Evolutionary conservation across 2,113 vertebrate species (phyloP), one percentile per base, ranked within the genome.

Genomic region (Phalacrocorax aristotelis): DNA sequence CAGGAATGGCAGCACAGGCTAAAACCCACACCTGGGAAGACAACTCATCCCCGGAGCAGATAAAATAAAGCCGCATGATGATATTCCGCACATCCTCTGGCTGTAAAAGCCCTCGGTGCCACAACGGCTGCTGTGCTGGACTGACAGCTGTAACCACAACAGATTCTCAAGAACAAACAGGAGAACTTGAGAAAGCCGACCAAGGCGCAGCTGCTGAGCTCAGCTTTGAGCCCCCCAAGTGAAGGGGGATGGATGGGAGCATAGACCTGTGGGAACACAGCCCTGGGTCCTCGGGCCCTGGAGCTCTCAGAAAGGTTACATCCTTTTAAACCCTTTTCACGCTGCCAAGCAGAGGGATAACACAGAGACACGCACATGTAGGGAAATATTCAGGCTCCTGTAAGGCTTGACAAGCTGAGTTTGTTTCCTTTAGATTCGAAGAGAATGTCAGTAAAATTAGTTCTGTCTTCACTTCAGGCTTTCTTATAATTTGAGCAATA

Each of bases 131-230:
- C 83, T 8, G 69, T 1, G 32, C 16, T 13, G 32, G 46, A 11
- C 54, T 20, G 27, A 27, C 60, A 83, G 79, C 93, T 88, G 79
- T 19, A 58, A 92, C 93, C 93, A 89, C 85, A 76, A 13, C 26
- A n/a, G 44, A 3, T 58, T 46, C 80, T 36, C 55, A 29, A 70
- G 69, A 64, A 69, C 49, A 60, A 65, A 52, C 14, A n/a, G 61
- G n/a, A 79, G 78, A 83, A 54, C 49, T 60, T 23, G 22, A 58
- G 57, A 46, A 69, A 51, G 49, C n/a, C 38, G 34, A 60, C 23
- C 49, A 11, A 46, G 62, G 32, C 61, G 14, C 38, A 69, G 79
- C 44, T 40, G 55, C 22, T 3, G 22, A 62, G 36, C 68, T 81
- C 69, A 70, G 62, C 46, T 29, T 11, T 6, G 29, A 48, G 60